Evolutionary conservation across 2,113 vertebrate genomes (phyloP).

Genomic region (Sciurus niger): DNA sequence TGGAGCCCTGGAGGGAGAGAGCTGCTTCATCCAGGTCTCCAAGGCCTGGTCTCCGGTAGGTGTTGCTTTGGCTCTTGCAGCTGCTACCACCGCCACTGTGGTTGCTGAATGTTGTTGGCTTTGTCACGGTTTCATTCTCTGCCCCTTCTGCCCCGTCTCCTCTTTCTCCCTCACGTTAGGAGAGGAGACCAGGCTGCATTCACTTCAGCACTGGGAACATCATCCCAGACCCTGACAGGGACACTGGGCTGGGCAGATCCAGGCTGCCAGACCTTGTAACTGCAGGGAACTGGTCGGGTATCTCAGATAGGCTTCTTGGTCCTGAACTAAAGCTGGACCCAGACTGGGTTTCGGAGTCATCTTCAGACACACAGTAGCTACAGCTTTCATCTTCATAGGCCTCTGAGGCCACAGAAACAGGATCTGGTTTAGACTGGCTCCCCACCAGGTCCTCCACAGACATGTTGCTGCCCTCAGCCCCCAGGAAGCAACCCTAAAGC

Average conservation of each 20-base stretch:
- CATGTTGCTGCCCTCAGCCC: no score
- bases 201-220: slow-evolving; percentile 96
- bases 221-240: slow-evolving; percentile 94
- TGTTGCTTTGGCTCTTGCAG: slow-evolving; percentile 58
- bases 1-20: slow-evolving; percentile 94
- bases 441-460: no score
- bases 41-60: slow-evolving; percentile 87
- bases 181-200: slow-evolving; percentile 98
- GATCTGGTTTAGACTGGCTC: no score
- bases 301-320: slow-evolving; percentile 92
- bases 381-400: slow-evolving; percentile 95
- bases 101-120: slow-evolving; percentile 86
- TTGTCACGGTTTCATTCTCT: slow-evolving; percentile 92
- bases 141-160: slow-evolving; percentile 97
- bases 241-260: slow-evolving; percentile 94
- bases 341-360: slow-evolving; percentile 95
- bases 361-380: slow-evolving; percentile 93
- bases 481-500: no score
- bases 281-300: slow-evolving; percentile 87
- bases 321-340: slow-evolving; percentile 95
- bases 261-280: slow-evolving; percentile 92
- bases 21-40: slow-evolving; percentile 93
- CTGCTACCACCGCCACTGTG: slow-evolving; percentile 22
- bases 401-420: slow-evolving; percentile 92
- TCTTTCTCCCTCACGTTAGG: slow-evolving; percentile 96